A percentile compares a stretch with the other conserved stretches of the same genome.
Evolutionary conservation across 2,888 invertebrate genomes (phyloP).

Genomic region (Drosophila limbata): DNA sequence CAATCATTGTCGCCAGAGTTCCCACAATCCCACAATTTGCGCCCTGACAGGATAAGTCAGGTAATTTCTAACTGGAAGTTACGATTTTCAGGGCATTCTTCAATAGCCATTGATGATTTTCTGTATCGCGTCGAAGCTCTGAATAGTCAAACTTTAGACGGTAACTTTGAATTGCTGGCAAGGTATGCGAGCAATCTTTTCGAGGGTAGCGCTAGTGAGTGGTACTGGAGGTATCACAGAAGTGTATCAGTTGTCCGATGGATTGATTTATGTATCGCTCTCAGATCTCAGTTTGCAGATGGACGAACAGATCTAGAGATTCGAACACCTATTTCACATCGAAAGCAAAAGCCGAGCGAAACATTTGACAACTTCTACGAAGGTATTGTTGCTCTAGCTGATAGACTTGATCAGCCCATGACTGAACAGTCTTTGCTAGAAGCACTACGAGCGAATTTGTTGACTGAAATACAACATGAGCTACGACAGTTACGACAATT

Average conservation of each 20-base stretch:
- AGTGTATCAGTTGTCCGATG: too few species aligned
- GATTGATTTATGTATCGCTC: too few species aligned
- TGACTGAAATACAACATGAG: too few species aligned
- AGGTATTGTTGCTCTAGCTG: too few species aligned
- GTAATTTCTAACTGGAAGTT: constrained; percentile 5
- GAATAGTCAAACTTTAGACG: constrained; percentile 12
- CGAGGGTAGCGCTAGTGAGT: constrained; percentile 16
- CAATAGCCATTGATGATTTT: constrained; percentile 20
- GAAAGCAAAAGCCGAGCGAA: not conserved
- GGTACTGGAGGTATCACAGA: too few species aligned
- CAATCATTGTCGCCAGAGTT: not conserved
- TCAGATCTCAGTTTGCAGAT: not conserved
- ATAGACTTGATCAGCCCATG: too few species aligned
- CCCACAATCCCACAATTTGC: not conserved
- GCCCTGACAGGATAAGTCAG: not conserved
- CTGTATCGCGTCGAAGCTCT: constrained; percentile 21
- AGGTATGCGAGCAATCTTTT: constrained; percentile 16
- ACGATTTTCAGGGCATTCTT: constrained; percentile 5
- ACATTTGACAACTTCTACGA: too few species aligned
- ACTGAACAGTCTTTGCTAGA: too few species aligned
- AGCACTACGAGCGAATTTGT: too few species aligned
- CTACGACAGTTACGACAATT: too few species aligned
- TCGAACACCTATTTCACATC: not conserved
- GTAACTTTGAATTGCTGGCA: constrained; percentile 9
- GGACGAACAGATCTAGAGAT: not conserved